These are phyloP conservation scores for Hycleus cichorii DNA, from an alignment of 1,140 invertebrate genomes.

Conservation along the genomic window DNA sequence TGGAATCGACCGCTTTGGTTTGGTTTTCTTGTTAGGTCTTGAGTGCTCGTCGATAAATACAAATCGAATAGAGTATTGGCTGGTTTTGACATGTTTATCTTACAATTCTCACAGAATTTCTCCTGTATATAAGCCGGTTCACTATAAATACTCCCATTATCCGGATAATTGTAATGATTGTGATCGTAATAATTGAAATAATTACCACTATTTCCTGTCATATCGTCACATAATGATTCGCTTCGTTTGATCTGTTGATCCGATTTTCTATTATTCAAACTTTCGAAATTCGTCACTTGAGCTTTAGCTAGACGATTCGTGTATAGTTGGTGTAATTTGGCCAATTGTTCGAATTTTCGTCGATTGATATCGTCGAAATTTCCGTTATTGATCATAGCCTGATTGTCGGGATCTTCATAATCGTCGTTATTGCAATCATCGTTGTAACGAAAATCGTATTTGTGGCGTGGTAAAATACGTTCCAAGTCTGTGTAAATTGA, in stretches of 20 bases:
- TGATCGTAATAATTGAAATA: no score
- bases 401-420: slow-evolving; percentile 40
- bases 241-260: slow-evolving; percentile 46
- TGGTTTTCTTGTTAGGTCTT: slow-evolving; percentile 36
- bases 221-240: slow-evolving; percentile 65
- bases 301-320: slow-evolving; percentile 57
- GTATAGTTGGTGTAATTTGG: slow-evolving; percentile 59
- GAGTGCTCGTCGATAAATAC: slow-evolving; percentile 41
- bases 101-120: slow-evolving; percentile 69
- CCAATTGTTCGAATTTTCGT: slow-evolving; percentile 58
- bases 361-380: slow-evolving; percentile 34
- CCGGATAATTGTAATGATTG: slow-evolving; percentile 43
- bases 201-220: slow-evolving; percentile 51
- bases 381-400: slow-evolving; percentile 25
- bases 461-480: slow-evolving; percentile 43
- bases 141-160: slow-evolving; percentile 68
- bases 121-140: slow-evolving; percentile 72
- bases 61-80: slow-evolving; percentile 47
- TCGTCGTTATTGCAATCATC: slow-evolving; percentile 32
- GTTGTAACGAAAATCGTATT: slow-evolving; percentile 32
- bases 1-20: slow-evolving; percentile 33
- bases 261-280: slow-evolving; percentile 42
- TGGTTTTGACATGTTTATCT: slow-evolving; percentile 60
- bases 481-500: slow-evolving; percentile 69
- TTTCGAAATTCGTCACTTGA: slow-evolving; percentile 49